Conservation (phyloP, 2,113 vertebrate species). For the Python bivittatus region DNA sequence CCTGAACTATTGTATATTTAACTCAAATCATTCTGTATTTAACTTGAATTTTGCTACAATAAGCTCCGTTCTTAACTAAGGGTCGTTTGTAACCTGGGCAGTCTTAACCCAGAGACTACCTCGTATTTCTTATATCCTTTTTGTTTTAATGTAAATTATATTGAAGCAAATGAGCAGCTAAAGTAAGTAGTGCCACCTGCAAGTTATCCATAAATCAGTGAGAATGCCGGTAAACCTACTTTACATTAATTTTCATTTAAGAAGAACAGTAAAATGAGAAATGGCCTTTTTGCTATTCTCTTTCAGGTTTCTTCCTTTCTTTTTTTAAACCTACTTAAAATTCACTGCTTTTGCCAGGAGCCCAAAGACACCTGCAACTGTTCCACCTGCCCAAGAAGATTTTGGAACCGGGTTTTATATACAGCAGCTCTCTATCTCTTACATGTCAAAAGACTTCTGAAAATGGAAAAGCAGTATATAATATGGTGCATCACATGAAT, state of each 20-base stretch:
- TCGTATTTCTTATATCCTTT: neutral
- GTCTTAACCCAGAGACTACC: too few relatives aligned
- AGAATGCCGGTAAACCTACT: neutral
- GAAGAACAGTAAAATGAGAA: neutral
- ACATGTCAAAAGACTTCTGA: neutral
- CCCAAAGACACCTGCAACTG: neutral
- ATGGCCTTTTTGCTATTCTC: neutral
- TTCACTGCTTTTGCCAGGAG: neutral
- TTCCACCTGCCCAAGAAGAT: neutral
- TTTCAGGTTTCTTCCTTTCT: neutral
- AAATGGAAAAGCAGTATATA: neutral
- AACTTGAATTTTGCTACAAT: too few relatives aligned
- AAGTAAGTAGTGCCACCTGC: neutral
- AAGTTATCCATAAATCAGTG: neutral
- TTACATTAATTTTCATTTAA: neutral
- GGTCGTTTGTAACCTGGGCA: too few relatives aligned
- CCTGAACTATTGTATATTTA: too few relatives aligned
- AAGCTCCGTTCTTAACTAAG: too few relatives aligned
- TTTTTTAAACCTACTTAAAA: neutral
- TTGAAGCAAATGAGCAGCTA: constrained; percentile 2
- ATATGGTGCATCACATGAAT: neutral
- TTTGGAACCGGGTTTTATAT: neutral
- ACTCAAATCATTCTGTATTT: too few relatives aligned
- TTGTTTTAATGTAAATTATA: neutral
- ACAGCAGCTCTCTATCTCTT: neutral